These are phyloP conservation scores for Theropithecus gelada DNA, from an alignment of 2,113 vertebrate genomes.

Conservation along the genomic window DNA sequence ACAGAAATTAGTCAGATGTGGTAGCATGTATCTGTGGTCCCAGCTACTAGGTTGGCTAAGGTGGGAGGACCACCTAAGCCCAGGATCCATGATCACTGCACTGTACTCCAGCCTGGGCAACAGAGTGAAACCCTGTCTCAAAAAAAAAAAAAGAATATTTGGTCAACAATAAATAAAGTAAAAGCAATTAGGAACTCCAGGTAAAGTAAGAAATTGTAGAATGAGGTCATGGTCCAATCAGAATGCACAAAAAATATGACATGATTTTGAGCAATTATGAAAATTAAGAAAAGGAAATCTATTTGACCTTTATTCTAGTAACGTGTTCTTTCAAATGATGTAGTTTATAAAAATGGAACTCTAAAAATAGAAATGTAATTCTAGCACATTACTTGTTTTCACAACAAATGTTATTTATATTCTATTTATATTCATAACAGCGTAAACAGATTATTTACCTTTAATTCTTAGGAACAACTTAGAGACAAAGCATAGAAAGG, in stretches of 20 bases:
- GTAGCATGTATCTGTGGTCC: too few relatives aligned
- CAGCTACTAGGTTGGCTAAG: too few relatives aligned
- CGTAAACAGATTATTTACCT: conserved; percentile 31
- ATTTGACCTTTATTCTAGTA: background rate
- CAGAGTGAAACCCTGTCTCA: too few relatives aligned
- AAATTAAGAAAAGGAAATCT: conserved; percentile 19
- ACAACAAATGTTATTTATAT: background rate
- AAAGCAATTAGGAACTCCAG: background rate
- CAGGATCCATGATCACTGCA: too few relatives aligned
- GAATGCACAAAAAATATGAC: background rate
- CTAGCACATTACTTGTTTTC: background rate
- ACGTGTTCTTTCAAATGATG: background rate
- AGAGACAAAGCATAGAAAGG: background rate
- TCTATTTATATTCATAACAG: background rate
- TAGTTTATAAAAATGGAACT: background rate
- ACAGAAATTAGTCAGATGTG: too few relatives aligned
- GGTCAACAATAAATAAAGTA: background rate
- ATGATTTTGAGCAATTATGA: conserved; percentile 24
- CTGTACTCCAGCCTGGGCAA: too few relatives aligned
- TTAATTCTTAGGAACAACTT: conserved; percentile 39
- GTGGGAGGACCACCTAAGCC: too few relatives aligned
- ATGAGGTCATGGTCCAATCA: background rate
- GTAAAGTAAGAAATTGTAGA: background rate
- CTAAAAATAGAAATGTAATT: conserved; percentile 12
- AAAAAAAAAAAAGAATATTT: background rate